A percentile compares a stretch with the other conserved stretches of the same genome.
These are phyloP conservation scores for Parnassius apollo DNA, from an alignment of 2,888 invertebrate genomes.

Conservation along the genomic window DNA sequence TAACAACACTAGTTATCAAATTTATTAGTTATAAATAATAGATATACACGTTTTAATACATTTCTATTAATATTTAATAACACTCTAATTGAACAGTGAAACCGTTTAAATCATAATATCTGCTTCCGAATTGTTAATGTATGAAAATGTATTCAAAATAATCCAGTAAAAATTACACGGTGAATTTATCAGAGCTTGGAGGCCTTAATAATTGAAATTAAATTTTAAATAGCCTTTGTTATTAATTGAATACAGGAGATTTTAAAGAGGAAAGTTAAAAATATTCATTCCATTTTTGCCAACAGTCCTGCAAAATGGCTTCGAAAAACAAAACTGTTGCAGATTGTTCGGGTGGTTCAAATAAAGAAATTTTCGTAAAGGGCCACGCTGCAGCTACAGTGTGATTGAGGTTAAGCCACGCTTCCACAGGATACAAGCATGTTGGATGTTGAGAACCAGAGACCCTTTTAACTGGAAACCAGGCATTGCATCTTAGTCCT, in stretches of 20 bases:
- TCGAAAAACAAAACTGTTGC: too few relatives aligned
- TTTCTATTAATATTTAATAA: constrained; percentile 23
- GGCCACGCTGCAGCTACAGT: too few relatives aligned
- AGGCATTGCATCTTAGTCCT: too few relatives aligned
- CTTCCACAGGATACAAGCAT: too few relatives aligned
- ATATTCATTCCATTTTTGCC: constrained; percentile 4
- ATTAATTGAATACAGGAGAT: constrained; percentile 26
- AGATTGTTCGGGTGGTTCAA: too few relatives aligned
- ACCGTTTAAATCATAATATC: constrained; percentile 35
- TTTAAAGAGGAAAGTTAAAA: constrained; percentile 4
- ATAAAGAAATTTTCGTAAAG: too few relatives aligned
- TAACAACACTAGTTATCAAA: constrained; percentile 1
- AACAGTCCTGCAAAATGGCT: too few relatives aligned
- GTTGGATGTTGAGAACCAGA: too few relatives aligned
- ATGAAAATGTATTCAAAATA: constrained; percentile 63
- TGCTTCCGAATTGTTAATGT: constrained; percentile 51
- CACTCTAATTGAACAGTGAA: constrained; percentile 31
- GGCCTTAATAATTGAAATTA: constrained; percentile 24
- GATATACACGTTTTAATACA: constrained; percentile 19
- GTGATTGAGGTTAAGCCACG: too few relatives aligned
- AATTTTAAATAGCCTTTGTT: constrained; percentile 24
- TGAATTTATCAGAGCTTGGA: constrained; percentile 47
- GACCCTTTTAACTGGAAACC: too few relatives aligned
- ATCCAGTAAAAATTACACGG: constrained; percentile 50
- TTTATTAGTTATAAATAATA: constrained; percentile 11